Conservation (phyloP, 2,113 vertebrate species). For the Rhinichthys klamathensis region DNA sequence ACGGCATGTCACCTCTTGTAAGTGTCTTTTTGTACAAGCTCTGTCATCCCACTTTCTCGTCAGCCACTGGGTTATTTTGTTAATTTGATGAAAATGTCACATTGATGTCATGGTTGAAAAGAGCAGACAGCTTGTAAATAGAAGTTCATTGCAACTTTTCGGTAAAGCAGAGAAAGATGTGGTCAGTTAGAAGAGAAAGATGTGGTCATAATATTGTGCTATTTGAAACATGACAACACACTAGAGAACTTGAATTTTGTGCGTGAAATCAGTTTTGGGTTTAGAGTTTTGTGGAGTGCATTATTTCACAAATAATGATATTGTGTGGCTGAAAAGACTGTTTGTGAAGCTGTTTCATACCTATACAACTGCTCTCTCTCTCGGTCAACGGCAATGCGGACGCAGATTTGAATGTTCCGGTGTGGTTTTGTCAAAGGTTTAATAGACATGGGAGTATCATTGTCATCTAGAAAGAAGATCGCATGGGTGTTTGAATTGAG, state of each 20-base stretch:
- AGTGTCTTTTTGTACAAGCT: conserved; percentile 17
- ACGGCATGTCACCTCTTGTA: conserved; percentile 32
- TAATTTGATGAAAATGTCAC: conserved; percentile 45
- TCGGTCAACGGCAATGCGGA: too few relatives aligned
- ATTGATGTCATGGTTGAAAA: not conserved
- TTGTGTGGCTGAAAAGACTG: too few relatives aligned
- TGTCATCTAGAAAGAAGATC: too few relatives aligned
- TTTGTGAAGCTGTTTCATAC: too few relatives aligned
- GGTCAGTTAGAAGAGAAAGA: not conserved
- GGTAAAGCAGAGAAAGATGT: not conserved
- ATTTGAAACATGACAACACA: not conserved
- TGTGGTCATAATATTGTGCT: not conserved
- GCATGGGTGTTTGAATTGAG: too few relatives aligned
- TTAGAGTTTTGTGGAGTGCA: not conserved
- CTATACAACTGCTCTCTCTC: too few relatives aligned
- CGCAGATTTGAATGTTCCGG: too few relatives aligned
- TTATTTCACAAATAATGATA: too few relatives aligned
- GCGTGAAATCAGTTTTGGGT: not conserved
- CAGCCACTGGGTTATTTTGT: conserved; percentile 34
- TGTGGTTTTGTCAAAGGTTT: too few relatives aligned
- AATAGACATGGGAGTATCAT: too few relatives aligned
- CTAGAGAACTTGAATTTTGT: not conserved
- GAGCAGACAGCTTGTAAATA: not conserved
- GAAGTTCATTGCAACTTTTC: not conserved
- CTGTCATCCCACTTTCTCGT: conserved; percentile 28